These are phyloP conservation scores for Heterotis niloticus DNA, from an alignment of 2,113 vertebrate genomes.

Conservation along the genomic window DNA sequence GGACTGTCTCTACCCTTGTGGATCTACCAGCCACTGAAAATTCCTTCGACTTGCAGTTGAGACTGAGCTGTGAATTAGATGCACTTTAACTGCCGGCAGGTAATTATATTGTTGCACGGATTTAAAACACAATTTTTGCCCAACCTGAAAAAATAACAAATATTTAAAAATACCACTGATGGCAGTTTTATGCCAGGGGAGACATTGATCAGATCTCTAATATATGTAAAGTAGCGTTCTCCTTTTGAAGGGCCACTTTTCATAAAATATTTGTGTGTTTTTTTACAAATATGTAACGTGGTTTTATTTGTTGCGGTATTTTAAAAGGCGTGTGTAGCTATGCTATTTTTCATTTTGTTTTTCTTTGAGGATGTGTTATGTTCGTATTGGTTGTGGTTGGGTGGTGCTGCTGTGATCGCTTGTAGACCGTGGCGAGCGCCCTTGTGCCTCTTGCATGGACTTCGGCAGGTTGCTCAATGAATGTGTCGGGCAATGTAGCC, in stretches of 20 bases:
- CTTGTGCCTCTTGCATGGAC: too few relatives aligned
- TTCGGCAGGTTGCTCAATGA: too few relatives aligned
- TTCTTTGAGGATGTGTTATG: too few relatives aligned
- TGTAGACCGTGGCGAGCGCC: too few relatives aligned
- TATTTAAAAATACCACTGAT: neutral
- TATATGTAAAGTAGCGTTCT: neutral
- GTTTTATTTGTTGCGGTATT: neutral
- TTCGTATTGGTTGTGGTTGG: too few relatives aligned
- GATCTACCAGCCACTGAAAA: neutral
- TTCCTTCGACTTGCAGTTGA: constrained; percentile 6
- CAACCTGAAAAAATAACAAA: constrained; percentile 15
- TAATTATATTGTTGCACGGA: neutral
- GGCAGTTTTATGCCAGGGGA: neutral
- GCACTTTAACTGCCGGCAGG: neutral
- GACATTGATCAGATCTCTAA: neutral
- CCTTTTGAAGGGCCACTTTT: neutral
- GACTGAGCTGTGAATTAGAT: neutral
- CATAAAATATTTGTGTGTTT: neutral
- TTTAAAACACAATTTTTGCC: constrained; percentile 11
- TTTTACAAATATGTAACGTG: neutral
- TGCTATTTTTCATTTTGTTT: too few relatives aligned
- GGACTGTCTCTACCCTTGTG: too few relatives aligned
- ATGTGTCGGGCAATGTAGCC: too few relatives aligned
- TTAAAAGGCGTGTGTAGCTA: neutral
- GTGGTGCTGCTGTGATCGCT: too few relatives aligned